Conservation (phyloP, 2,113 vertebrate genomes). For the Aythya baeri region DNA sequence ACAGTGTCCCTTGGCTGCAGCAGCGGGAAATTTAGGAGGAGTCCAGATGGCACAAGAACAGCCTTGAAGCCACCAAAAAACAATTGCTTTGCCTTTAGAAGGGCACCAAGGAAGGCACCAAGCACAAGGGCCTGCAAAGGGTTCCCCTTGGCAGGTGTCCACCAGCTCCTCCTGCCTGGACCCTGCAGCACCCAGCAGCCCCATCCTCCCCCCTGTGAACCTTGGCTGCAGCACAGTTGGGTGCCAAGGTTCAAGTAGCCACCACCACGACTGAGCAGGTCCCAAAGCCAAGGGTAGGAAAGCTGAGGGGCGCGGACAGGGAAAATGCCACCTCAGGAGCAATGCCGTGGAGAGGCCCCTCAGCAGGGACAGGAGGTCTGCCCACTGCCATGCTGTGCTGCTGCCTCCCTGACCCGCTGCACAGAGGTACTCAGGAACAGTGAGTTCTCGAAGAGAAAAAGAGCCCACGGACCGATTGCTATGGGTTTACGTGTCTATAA, state of each 20-base stretch:
- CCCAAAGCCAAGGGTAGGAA: neutral
- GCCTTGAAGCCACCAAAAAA: neutral
- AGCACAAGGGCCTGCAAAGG: neutral
- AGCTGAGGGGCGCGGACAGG: fast-evolving
- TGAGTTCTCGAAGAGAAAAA: neutral
- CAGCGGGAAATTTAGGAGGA: neutral
- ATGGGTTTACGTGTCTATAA: fast-evolving
- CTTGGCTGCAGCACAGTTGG: neutral
- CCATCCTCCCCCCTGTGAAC: fast-evolving
- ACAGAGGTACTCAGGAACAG: fast-evolving
- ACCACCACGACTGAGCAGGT: neutral
- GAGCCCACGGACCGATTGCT: neutral
- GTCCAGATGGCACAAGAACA: neutral
- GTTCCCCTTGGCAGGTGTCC: neutral
- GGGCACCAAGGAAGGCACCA: neutral
- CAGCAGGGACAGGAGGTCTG: neutral
- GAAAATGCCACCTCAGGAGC: too few relatives aligned
- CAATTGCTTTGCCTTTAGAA: neutral
- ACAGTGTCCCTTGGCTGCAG: fast-evolving
- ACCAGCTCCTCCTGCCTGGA: neutral
- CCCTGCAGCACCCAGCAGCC: neutral
- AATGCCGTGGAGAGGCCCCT: too few relatives aligned
- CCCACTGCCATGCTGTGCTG: fast-evolving
- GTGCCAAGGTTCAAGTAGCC: neutral
- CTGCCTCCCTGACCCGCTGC: neutral